phyloP scores from a whole-genome alignment of 2,888 invertebrate genomes.

The Mesodorylaimus sp. region DNA sequence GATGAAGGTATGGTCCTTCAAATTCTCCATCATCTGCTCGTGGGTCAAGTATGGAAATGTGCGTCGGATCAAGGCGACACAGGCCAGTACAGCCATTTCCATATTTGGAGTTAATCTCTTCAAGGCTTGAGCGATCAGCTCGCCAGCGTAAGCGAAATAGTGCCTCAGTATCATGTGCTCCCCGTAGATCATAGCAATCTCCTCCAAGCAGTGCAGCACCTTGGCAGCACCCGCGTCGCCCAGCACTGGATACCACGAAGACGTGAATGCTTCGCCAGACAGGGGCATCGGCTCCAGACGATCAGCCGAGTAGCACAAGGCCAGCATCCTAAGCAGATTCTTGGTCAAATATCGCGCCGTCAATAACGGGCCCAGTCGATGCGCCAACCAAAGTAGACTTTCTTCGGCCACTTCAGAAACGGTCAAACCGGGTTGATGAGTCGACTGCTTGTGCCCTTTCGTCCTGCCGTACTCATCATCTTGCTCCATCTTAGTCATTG shows the following conservation, averaged over 20 bases:
- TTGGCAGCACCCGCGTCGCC: conserved; percentile 63
- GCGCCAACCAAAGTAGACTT: conserved; percentile 59
- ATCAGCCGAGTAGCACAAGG: conserved; percentile 70
- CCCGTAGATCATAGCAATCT: conserved; percentile 67
- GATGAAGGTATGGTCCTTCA: conserved; percentile 52
- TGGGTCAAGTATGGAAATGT: conserved; percentile 63
- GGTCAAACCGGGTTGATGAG: background rate
- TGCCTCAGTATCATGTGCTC: conserved; percentile 69
- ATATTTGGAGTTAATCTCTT: conserved; percentile 59
- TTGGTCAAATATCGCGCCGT: conserved; percentile 73
- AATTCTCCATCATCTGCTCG: conserved; percentile 62
- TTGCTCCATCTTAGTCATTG: background rate
- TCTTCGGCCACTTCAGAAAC: conserved; percentile 30
- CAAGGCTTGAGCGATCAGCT: conserved; percentile 54
- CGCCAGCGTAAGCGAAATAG: conserved; percentile 71
- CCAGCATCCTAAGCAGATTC: conserved; percentile 77
- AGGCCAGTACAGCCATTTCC: conserved; percentile 71
- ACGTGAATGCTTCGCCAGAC: background rate
- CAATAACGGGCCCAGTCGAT: conserved; percentile 76
- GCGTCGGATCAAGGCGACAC: conserved; percentile 56
- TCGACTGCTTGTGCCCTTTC: background rate
- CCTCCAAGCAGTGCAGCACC: conserved; percentile 72
- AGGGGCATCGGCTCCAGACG: background rate
- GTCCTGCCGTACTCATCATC: background rate
- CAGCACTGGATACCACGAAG: conserved; percentile 26